Conservation (phyloP, 1,140 invertebrate genomes). For the Drosophila eugracilis region DNA sequence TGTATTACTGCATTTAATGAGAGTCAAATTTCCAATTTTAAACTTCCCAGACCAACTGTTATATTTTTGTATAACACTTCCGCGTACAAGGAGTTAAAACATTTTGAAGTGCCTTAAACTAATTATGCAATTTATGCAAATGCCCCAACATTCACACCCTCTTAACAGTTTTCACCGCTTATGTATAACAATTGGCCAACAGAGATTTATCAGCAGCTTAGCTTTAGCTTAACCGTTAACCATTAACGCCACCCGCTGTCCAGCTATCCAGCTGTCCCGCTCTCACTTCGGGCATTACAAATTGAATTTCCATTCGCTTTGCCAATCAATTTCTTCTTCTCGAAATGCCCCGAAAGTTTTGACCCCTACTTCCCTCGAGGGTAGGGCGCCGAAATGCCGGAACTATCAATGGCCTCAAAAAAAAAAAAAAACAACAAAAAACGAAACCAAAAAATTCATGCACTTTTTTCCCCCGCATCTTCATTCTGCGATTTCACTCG, state of each 20-base stretch:
- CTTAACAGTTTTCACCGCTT: conserved; percentile 25
- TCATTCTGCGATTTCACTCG: conserved; percentile 72
- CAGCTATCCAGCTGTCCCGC: neutral
- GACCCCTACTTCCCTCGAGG: conserved; percentile 45
- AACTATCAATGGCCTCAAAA: conserved; percentile 69
- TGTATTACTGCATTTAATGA: neutral
- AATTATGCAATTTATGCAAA: conserved; percentile 38
- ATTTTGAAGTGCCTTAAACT: neutral
- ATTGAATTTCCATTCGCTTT: conserved; percentile 76
- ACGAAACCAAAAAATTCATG: too few relatives aligned
- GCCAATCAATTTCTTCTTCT: conserved; percentile 78
- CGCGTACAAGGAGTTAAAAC: conserved; percentile 2
- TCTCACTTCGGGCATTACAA: conserved; percentile 46
- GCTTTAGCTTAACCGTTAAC: conserved; percentile 23
- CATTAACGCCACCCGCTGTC: conserved; percentile 19
- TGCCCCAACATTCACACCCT: conserved; percentile 23
- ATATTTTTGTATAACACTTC: conserved; percentile 9
- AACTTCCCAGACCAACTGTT: conserved; percentile 1
- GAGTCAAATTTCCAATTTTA: neutral
- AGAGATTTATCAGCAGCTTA: conserved; percentile 25
- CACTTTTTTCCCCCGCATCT: conserved; percentile 68
- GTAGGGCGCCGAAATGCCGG: conserved; percentile 68
- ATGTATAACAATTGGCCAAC: conserved; percentile 34
- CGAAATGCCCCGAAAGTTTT: conserved; percentile 43
- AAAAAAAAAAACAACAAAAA: too few relatives aligned